Evolutionary conservation across 2,113 vertebrate genomes (phyloP), one percentile per base, ranked within the genome.

Genomic region (Phrynosoma blainvillii): DNA sequence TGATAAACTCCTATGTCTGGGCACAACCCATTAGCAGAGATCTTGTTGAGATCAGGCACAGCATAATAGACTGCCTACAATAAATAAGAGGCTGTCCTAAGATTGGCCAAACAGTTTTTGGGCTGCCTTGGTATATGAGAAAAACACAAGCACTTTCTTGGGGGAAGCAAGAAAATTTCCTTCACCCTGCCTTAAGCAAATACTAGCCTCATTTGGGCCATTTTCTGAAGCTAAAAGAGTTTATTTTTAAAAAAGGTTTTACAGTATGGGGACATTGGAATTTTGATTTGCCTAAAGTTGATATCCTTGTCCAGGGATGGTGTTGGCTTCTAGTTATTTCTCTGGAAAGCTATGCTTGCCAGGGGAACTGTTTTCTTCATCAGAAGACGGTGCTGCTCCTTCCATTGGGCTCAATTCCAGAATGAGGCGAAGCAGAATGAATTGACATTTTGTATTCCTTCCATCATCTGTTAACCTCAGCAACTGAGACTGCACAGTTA

Each of bases 281-380:
- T 66, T 84, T 78, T 47, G 74, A 65, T 76, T 76, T 75, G 70
- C 27, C 65, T 27, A 2, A 25, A 47, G 52, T 6, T 27, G 73
- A n/a, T 62, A 30, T 87, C 54, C 32, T 56, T 42, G 32, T 71
- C 23, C 3, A 7, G 23, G 66, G 32, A 6, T 76, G 21, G 52
- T 82, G 62, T 42, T 59, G 36, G 23, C 73, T 9, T 54, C 3
- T 59, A 76, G 30, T 27, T 0, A 36, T 42, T 68, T 27, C 42
- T 27, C 20, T 4, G 13, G 71, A 66, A 82, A 83, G 21, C n/a
- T 68, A 30, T 59, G n/a, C 42, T 36, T 66, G 87, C 87, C 73
- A 83, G 59, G 84, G 62, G 65, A 74, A 82, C 86, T 87, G 80
- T 68, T 83, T 88, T 88, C 73, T 83, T 54, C 87, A 87, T 87